phyloP scores from a whole-genome alignment of 2,113 vertebrate genomes.

The Eulemur rufifrons region DNA sequence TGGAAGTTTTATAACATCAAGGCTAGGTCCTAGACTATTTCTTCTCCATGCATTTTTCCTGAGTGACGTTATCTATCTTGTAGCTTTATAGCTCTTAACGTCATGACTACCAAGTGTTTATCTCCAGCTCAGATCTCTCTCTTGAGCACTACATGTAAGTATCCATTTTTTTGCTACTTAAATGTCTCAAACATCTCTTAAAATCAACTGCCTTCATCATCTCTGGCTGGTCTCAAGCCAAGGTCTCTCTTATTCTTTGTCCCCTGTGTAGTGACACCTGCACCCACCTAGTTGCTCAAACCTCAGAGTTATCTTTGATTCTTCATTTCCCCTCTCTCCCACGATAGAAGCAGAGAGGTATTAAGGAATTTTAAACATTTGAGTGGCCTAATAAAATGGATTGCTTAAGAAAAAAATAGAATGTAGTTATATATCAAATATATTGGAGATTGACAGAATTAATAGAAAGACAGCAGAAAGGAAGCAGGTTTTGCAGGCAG shows the following conservation, averaged over 20 bases:
- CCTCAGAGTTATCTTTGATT: neutral
- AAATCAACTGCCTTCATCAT: neutral
- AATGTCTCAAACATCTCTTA: neutral
- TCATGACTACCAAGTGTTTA: neutral
- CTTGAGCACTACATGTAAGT: neutral
- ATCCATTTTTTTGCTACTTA: neutral
- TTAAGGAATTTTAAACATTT: neutral
- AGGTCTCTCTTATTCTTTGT: rapidly evolving
- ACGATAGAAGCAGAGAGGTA: neutral
- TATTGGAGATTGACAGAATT: neutral
- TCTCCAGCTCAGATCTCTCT: neutral
- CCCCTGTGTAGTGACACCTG: neutral
- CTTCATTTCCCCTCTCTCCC: neutral
- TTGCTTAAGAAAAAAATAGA: neutral
- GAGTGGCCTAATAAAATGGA: neutral
- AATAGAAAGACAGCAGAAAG: neutral
- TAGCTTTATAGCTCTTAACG: neutral
- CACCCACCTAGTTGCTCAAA: neutral
- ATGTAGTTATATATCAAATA: neutral
- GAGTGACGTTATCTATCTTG: neutral
- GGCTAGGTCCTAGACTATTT: neutral
- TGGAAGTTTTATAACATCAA: neutral
- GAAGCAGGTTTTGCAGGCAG: neutral
- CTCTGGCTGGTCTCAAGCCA: neutral
- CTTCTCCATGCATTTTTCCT: neutral